Evolutionary conservation across 2,797 vertebrate genomes (phyloP).

Genomic region (Hydrophis major): DNA sequence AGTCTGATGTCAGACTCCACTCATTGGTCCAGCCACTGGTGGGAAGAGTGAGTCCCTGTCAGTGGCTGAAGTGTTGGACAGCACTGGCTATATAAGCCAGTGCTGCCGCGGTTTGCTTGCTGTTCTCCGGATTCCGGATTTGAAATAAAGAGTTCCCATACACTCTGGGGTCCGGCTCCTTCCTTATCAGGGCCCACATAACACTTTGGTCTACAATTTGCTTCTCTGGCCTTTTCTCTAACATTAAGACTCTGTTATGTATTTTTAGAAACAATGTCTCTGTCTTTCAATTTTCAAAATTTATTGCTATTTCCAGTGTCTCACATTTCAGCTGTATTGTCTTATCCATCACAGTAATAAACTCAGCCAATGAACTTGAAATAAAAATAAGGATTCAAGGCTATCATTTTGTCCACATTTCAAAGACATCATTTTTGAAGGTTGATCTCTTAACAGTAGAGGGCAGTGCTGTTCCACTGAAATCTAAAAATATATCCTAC

Average conservation of each 20-base stretch:
- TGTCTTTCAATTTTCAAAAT: not conserved
- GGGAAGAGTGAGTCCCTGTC: no score
- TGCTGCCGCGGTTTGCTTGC: no score
- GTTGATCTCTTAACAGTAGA: not conserved
- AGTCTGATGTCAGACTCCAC: no score
- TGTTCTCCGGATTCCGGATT: no score
- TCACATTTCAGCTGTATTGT: not conserved
- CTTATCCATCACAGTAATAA: not conserved
- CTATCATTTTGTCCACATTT: not conserved
- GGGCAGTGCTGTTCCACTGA: constrained; percentile 16
- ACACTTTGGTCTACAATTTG: not conserved
- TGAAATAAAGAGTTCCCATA: no score
- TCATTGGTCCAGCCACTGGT: no score
- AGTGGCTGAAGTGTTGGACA: no score
- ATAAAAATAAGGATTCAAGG: not conserved
- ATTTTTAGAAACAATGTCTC: not conserved
- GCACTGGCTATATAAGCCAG: no score
- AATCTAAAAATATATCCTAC: not conserved
- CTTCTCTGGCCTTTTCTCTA: not conserved
- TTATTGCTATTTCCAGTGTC: not conserved
- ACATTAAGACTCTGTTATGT: not conserved
- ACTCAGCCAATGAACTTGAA: not conserved
- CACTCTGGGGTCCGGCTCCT: no score
- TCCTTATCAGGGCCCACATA: no score
- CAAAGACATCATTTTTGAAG: not conserved